Conservation (phyloP, 2,113 vertebrate genomes). For the Alectura lathami region DNA sequence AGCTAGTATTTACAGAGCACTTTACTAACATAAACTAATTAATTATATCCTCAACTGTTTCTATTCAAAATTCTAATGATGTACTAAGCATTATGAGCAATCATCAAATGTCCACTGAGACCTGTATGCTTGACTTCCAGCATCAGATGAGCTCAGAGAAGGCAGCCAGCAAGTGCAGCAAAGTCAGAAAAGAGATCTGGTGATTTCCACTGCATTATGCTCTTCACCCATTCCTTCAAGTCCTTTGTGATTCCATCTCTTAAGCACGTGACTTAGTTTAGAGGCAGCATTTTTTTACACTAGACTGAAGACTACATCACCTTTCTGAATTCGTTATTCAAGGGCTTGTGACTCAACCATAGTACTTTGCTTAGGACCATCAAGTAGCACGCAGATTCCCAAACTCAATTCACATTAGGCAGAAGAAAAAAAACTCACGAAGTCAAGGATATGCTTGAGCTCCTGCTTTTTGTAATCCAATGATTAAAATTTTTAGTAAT, state of each 20-base stretch:
- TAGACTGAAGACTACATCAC: neutral
- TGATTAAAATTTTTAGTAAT: neutral
- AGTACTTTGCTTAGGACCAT: neutral
- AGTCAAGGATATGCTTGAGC: neutral
- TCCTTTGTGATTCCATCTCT: neutral
- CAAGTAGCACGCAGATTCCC: neutral
- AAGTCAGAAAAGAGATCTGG: neutral
- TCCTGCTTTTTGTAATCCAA: neutral
- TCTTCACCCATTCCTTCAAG: neutral
- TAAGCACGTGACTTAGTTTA: neutral
- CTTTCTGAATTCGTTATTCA: neutral
- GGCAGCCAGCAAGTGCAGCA: neutral
- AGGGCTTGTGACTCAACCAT: neutral
- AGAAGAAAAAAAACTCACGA: neutral
- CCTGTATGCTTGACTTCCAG: neutral
- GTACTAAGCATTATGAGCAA: neutral
- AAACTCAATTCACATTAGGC: neutral
- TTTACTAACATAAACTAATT: conserved; percentile 45
- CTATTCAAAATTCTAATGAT: conserved; percentile 33
- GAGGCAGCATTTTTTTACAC: neutral
- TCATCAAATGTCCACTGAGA: neutral
- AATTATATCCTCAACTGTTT: conserved; percentile 39
- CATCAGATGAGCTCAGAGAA: neutral
- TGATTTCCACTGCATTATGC: neutral
- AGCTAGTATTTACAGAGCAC: conserved; percentile 36